Evolutionary conservation across 2,888 invertebrate species (phyloP), one percentile per base, ranked within the genome.

Genomic region (Listrodromus nycthemerus): DNA sequence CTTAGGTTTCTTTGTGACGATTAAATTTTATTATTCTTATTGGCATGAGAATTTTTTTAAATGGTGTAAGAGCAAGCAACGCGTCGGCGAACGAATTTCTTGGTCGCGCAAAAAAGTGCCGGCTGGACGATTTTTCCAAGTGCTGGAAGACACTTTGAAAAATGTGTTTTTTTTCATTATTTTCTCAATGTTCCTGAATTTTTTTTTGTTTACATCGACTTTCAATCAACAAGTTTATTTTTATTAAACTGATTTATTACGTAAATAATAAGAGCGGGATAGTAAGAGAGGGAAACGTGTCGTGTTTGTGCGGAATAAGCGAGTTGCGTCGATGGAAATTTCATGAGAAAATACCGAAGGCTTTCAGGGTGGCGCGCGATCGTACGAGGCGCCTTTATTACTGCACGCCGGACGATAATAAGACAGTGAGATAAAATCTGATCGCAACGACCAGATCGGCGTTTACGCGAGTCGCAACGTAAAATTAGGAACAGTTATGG

Each of bases 401-500:
- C 65, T 70, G 8, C 19, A 33, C 41, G 58, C 55, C 66, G 67
- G 16, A 73, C 71, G 76, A 83, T 77, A 83, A 80, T 83, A 73
- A 76, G 83, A 80, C 71, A 73, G 73, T 13, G 80, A 52, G 83
- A 83, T 84, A 80, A 84, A 84, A 84, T 84, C 80, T 78, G 73
- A 80, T 84, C 80, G 77, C 65, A 77, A 63, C 50, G 80, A 70
- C 50, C 73, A 61, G 45, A 84, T 80, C 77, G 52, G 77, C 77
- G 80, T 74, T 84, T 84, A 78, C 67, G 73, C 52, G 61, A 8
- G 80, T 75, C 74, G 61, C 74, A 84, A 84, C 80, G 74, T 84
- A 69, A 78, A 84, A 84, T 84, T 84, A 84, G 83, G 69, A 84
- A 84, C 83, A 80, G 83, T 80, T 84, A 80, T 74, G 77, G 55